Percentiles rank a stretch among this genome's conserved stretches.
These are phyloP conservation scores for Agrotis exclamationis DNA, from an alignment of 2,888 invertebrate species.

Conservation along the genomic window DNA sequence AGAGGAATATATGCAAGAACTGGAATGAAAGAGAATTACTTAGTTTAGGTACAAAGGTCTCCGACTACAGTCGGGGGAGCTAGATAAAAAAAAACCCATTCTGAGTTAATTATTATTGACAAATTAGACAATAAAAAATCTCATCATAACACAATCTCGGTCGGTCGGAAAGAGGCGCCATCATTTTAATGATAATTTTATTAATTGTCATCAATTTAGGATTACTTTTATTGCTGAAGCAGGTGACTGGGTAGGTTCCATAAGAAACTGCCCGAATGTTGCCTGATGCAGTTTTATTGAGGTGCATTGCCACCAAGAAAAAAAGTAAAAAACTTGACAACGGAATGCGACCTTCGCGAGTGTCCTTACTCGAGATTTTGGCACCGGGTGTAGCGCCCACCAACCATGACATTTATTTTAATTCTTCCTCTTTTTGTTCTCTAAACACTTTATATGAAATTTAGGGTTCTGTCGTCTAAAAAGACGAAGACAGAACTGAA, in stretches of 20 bases:
- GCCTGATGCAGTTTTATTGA: conserved; percentile 64
- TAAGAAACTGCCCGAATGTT: conserved; percentile 41
- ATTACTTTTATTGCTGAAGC: conserved; percentile 45
- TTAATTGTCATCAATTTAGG: conserved; percentile 23
- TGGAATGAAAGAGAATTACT: too few species aligned
- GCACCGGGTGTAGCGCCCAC: conserved; percentile 75
- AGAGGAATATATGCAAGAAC: too few species aligned
- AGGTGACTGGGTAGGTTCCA: conserved; percentile 52
- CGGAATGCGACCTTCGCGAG: conserved; percentile 83
- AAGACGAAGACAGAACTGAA: not conserved
- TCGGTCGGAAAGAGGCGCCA: conserved; percentile 11
- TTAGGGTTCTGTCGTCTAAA: conserved; percentile 43
- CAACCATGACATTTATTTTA: conserved; percentile 80
- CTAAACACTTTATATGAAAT: conserved; percentile 34
- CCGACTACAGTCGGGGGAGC: too few species aligned
- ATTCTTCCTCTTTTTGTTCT: conserved; percentile 69
- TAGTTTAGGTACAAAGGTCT: too few species aligned
- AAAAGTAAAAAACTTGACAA: conserved; percentile 68
- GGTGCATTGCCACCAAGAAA: conserved; percentile 74
- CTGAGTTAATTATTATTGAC: not conserved
- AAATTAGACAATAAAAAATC: conserved; percentile 14
- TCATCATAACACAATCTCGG: not conserved
- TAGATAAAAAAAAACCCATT: too few species aligned
- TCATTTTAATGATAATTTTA: conserved; percentile 43
- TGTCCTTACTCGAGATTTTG: conserved; percentile 85